These are phyloP conservation scores for Urocyon cinereoargenteus DNA, from an alignment of 2,797 vertebrate species.

Conservation along the genomic window DNA sequence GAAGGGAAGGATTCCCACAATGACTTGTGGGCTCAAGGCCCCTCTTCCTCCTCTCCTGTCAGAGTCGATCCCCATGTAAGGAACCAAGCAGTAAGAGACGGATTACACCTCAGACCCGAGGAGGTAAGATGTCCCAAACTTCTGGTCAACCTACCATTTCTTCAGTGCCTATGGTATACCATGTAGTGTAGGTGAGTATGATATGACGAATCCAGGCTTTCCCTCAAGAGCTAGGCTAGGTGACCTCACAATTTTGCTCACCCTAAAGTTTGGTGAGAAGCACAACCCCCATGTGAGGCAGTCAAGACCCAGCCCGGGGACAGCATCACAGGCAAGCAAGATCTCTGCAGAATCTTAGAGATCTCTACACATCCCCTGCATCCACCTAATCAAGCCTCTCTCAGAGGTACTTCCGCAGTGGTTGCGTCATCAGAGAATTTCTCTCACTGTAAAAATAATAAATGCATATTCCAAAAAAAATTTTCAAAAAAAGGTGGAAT, in stretches of 20 bases:
- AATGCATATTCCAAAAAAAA: not conserved
- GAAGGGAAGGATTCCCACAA: not conserved
- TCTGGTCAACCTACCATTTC: not conserved
- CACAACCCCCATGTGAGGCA: fast-evolving
- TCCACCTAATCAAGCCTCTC: not conserved
- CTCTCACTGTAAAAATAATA: conserved; percentile 15
- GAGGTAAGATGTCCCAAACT: not conserved
- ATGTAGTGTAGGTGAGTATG: not conserved
- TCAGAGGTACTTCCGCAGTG: not conserved
- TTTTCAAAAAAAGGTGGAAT: not conserved
- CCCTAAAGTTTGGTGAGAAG: not conserved
- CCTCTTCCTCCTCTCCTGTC: not conserved
- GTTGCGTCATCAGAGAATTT: not conserved
- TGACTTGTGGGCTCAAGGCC: not conserved
- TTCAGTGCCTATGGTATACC: not conserved
- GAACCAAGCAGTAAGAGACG: not conserved
- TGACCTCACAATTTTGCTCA: not conserved
- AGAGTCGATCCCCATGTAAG: not conserved
- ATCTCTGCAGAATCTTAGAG: not conserved
- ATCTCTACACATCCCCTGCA: fast-evolving
- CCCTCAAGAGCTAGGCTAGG: not conserved
- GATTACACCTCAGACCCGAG: not conserved
- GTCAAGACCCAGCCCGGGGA: not conserved
- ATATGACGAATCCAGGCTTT: not conserved
- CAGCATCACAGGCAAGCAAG: fast-evolving